Percentiles rank a stretch among this genome's conserved stretches.
phyloP scores from a whole-genome alignment of 35 echinoderm and acorn worm species.

The Apostichopus japonicus region DNA sequence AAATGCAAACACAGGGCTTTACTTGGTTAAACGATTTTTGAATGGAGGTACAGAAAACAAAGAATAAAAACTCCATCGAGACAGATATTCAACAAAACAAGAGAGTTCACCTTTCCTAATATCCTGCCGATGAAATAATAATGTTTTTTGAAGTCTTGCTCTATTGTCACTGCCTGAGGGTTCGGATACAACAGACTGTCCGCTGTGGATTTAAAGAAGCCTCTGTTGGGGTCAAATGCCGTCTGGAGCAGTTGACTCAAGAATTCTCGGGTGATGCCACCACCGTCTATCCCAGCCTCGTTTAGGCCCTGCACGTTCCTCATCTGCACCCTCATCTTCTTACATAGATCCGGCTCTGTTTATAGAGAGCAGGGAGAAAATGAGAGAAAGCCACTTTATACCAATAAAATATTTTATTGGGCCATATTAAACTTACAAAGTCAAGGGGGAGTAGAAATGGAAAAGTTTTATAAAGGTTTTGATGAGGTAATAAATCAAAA shows the following conservation, averaged over 20 bases:
- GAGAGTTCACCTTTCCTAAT: slow-evolving; percentile 77
- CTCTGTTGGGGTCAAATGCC: slow-evolving; percentile 91
- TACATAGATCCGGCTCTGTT: slow-evolving; percentile 78
- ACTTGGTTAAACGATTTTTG: no score
- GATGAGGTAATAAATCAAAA: no score
- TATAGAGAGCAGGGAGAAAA: background rate
- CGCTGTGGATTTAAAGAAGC: slow-evolving; percentile 85
- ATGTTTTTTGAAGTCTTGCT: slow-evolving; percentile 80
- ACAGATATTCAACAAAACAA: no score
- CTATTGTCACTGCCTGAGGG: slow-evolving; percentile 66
- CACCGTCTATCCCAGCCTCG: slow-evolving; percentile 91
- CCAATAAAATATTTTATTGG: no score
- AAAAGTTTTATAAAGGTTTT: no score
- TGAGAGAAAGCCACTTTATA: background rate
- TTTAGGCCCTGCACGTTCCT: slow-evolving; percentile 84
- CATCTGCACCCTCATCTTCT: slow-evolving; percentile 81
- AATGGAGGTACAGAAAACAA: no score
- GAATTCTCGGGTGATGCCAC: slow-evolving; percentile 81
- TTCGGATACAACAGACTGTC: slow-evolving; percentile 89
- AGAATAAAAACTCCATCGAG: no score
- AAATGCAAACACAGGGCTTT: no score
- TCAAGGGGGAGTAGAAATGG: no score
- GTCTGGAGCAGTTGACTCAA: slow-evolving; percentile 78
- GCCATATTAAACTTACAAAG: no score
- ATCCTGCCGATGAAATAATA: slow-evolving; percentile 93